phyloP scores from a whole-genome alignment of 2,888 invertebrate genomes.

The Megaustenia siamemsis region DNA sequence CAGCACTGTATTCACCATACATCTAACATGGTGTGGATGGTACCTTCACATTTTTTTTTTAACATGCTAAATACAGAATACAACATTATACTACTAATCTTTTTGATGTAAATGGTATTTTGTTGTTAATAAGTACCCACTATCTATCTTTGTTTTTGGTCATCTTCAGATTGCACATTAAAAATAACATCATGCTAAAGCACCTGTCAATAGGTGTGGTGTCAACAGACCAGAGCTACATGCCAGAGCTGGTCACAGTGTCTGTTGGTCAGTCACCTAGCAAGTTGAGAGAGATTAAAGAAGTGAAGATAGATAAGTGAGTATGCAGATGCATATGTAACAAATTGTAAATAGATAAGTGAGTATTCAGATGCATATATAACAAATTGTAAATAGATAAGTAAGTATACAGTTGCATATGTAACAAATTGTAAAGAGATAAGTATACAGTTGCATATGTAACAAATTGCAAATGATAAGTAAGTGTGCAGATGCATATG shows the following conservation, averaged over 20 bases:
- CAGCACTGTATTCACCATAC: too few relatives aligned
- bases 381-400: background rate
- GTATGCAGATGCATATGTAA: background rate
- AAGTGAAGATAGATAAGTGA: conserved; percentile 61
- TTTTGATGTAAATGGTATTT: too few relatives aligned
- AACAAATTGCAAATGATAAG: conserved; percentile 43
- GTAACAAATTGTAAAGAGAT: background rate
- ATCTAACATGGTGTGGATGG: too few relatives aligned
- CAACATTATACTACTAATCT: too few relatives aligned
- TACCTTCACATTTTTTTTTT: too few relatives aligned
- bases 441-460: background rate
- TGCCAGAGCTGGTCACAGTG: conserved; percentile 77
- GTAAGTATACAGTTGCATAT: background rate
- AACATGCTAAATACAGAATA: too few relatives aligned
- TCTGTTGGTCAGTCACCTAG: conserved; percentile 73
- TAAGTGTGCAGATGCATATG: background rate
- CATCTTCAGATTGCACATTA: conserved; percentile 69
- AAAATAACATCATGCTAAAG: conserved; percentile 77
- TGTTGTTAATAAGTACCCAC: too few relatives aligned
- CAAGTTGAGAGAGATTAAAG: conserved; percentile 74
- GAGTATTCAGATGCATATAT: background rate
- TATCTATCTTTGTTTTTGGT: background rate
- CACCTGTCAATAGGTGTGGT: conserved; percentile 74
- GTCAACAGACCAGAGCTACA: conserved; percentile 78
- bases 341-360: background rate